Base-by-base conservation (phyloP, 2,113 vertebrate species). In the Desmodus rotundus region DNA sequence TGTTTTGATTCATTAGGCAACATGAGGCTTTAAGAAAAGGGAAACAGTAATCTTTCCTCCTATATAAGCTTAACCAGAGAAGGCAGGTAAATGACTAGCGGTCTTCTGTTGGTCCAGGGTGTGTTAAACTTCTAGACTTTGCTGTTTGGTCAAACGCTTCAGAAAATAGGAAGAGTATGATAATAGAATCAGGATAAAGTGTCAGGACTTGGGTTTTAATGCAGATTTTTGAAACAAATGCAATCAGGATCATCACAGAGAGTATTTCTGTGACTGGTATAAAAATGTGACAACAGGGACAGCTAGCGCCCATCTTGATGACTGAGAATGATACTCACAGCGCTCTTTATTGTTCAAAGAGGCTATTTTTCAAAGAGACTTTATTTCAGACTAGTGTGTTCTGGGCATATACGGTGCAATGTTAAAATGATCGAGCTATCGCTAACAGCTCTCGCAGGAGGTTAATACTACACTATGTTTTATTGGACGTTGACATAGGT, bases 161-260 rank as follows among this genome's bases (percentile, higher is more conserved):
- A 88, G 15, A 61, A 68, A 86, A 91, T 26, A 38, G 14, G 10
- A 45, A 87, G 24, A 47, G 0, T 28, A 3, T 7, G 7, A 0
- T 56, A 4, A 4, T n/a, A 84, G 13, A 20, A 54, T 67, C 7
- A 54, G 9, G 7, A 47, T 54, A 43, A 43, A 81, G 50, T 76
- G 4, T 56, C 7, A 70, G n/a, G 36, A 68, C 24, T 58, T 87
- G 56, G 24, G 22, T 72, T 87, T 43, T 52, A 73, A 38, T 61
- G 6, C 36, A 87, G 54, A 47, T 72, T 95, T 95, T 93, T 74
- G 56, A 92, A 76, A 77, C 38, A 94, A 94, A 88, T 50, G 61
- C 47, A 77, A 5, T 65, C 11, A 61, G 45, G 68, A 61, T 78
- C 52, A 33, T 52, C 28, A 16, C 9, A 72, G 24, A 90, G 45